These are phyloP conservation scores for Pararge aegeria DNA, from an alignment of 1,140 invertebrate genomes.

Conservation along the genomic window DNA sequence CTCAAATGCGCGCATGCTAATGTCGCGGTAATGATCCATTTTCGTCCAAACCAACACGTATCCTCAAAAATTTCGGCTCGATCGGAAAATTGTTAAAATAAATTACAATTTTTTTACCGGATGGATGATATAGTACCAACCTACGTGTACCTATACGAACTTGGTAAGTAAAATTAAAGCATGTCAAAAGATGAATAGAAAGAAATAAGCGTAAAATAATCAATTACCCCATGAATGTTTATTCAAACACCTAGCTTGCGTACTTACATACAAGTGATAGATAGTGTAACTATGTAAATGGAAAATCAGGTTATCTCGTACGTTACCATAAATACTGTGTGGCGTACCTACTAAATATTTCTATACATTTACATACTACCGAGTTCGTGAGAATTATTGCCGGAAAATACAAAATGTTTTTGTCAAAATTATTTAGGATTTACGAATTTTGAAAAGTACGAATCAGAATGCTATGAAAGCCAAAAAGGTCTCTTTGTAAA, in stretches of 20 bases:
- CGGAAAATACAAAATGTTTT: no score
- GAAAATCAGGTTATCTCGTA: conserved; percentile 30
- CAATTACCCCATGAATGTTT: conserved; percentile 4
- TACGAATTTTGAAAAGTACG: not conserved
- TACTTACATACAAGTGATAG: conserved; percentile 12
- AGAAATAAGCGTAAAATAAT: not conserved
- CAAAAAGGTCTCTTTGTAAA: conserved; percentile 8
- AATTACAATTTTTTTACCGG: no score
- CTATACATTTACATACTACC: not conserved
- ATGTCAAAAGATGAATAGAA: no score
- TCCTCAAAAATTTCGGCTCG: no score
- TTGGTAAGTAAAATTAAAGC: no score
- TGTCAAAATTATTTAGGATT: not conserved
- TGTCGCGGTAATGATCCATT: no score
- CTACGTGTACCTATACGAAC: no score
- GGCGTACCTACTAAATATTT: not conserved
- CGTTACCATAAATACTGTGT: conserved; percentile 19
- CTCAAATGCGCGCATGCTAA: no score
- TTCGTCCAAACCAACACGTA: no score
- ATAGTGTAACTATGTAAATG: conserved; percentile 28
- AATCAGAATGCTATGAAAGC: not conserved
- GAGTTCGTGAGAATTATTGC: not conserved
- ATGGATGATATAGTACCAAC: no score
- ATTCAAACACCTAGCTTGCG: conserved; percentile 13
- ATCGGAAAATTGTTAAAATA: no score